Base-by-base conservation (phyloP, 2,797 vertebrate species). In the Pyrocephalus nanus region DNA sequence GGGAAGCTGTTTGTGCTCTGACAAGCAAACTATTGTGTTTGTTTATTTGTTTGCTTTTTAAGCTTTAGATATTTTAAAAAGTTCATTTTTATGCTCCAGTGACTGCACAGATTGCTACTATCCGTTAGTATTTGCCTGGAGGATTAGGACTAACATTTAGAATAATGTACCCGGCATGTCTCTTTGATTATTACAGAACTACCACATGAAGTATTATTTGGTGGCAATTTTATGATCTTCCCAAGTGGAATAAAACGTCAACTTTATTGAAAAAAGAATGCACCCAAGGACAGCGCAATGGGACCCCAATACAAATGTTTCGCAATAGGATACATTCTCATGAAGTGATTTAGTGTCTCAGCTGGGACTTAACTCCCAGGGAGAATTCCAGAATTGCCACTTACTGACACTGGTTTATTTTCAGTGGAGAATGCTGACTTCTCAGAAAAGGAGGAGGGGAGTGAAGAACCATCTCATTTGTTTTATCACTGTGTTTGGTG, bases 361-460 rank as follows among this genome's bases (percentile, higher is more conserved):
- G 74, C 64, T 86, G 84, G 92, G 93, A 92, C 80, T 91, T 71
- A 73, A 89, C 83, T 95, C 86, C 88, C 92, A 72, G 58, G 82
- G 92, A 96, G 82, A 86, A 71, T 93, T 96, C 92, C 94, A 95
- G 81, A 93, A 96, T 91, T 87, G 89, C 91, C 92, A 67, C 91
- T 96, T 94, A 85, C 57, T 91, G 74, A 85, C 67, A 93, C 36
- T 83, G 74, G 74, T 83, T 92, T 92, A 86, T 96, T 97, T 97
- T 95, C 91, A 92, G 92, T 84, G 95, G 92, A 94, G 82, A 94
- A 94, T 90, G 82, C 81, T 91, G 78, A 93, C 94, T 95, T 97
- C 91, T 96, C 93, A 94, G 88, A 88, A 94, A 42, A 91, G 70
- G 65, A 82, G 76, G 64, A 64, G 80, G 43, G 90, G 78, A 73